Percentiles rank a stretch among this genome's conserved stretches.
phyloP scores from a whole-genome alignment of 2,888 invertebrate species.

The Caenorhabditis zanzibari region DNA sequence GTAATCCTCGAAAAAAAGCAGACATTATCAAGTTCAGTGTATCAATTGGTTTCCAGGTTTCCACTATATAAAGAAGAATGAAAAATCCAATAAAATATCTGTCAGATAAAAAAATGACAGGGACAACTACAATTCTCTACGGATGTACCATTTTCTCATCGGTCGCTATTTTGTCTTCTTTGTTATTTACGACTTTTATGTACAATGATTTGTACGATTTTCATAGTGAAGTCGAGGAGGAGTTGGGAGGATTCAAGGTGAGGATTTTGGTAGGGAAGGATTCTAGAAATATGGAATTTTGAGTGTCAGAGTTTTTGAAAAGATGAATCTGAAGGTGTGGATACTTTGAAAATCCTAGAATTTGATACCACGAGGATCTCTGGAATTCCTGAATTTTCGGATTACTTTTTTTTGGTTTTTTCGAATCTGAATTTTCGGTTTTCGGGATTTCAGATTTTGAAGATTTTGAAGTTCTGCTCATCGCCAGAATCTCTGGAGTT shows the following conservation, averaged over 20 bases:
- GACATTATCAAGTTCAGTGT: constrained; percentile 35
- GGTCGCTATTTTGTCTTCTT: constrained; percentile 39
- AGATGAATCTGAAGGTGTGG: neutral
- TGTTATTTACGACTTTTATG: constrained; percentile 59
- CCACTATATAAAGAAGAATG: neutral
- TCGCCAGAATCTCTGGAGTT: too few relatives aligned
- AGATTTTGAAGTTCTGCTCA: too few relatives aligned
- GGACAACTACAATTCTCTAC: constrained; percentile 45
- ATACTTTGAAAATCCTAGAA: neutral
- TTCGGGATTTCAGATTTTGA: too few relatives aligned
- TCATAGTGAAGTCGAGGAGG: constrained; percentile 59
- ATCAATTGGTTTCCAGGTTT: constrained; percentile 1
- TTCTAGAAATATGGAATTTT: neutral
- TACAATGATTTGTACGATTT: constrained; percentile 65
- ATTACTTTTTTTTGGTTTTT: too few relatives aligned
- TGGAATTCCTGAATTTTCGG: too few relatives aligned
- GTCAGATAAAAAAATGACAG: constrained; percentile 21
- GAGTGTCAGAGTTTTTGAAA: neutral
- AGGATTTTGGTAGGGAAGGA: neutral
- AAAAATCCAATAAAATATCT: too few relatives aligned
- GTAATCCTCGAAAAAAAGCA: constrained; percentile 44
- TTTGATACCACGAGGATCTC: too few relatives aligned
- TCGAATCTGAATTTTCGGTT: too few relatives aligned
- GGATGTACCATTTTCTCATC: constrained; percentile 52
- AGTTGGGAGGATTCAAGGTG: constrained; percentile 59